These are phyloP conservation scores for Stenichneumon culpator DNA, from an alignment of 2,888 invertebrate genomes.

Conservation along the genomic window DNA sequence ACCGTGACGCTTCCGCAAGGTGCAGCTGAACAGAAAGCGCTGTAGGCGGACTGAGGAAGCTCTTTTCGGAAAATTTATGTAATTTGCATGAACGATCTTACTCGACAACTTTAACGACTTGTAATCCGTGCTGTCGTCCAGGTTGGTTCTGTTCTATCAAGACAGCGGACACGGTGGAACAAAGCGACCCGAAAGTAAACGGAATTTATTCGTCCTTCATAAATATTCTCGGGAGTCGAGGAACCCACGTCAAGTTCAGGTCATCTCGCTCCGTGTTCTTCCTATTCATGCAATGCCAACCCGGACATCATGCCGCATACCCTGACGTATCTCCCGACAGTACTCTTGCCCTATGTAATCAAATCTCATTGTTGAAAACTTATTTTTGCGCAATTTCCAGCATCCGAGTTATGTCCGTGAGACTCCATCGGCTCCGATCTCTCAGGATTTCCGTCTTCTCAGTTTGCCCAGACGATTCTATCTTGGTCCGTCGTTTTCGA, in stretches of 20 bases:
- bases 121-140: background rate
- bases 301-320: background rate
- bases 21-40: background rate
- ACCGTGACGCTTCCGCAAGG: too few relatives aligned
- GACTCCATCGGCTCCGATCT: background rate
- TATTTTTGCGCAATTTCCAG: background rate
- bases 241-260: background rate
- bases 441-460: background rate
- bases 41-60: background rate
- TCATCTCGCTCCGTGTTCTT: background rate
- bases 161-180: background rate
- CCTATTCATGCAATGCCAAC: constrained; percentile 1
- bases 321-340: constrained; percentile 5
- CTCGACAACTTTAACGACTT: constrained; percentile 4
- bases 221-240: constrained; percentile 16
- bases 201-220: constrained; percentile 12
- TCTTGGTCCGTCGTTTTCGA: constrained; percentile 1
- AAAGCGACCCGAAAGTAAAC: background rate
- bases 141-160: too few relatives aligned
- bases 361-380: constrained; percentile 16
- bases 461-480: background rate
- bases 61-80: background rate
- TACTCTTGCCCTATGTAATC: background rate
- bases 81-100: background rate
- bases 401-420: background rate